phyloP scores from a whole-genome alignment of 2,888 invertebrate species.

The Julus scandinavius region DNA sequence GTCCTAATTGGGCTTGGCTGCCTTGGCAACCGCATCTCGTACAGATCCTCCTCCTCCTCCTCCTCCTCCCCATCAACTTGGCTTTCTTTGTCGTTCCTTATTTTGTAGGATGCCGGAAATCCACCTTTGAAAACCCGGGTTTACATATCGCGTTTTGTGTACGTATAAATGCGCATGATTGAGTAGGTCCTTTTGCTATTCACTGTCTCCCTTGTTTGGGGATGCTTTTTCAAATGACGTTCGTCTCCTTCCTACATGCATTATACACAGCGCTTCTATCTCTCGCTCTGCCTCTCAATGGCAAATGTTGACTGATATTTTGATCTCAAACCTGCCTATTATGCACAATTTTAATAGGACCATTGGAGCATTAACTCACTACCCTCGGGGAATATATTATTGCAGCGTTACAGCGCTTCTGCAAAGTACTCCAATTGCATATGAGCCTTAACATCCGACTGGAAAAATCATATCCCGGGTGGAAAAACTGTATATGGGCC shows the following conservation, averaged over 20 bases:
- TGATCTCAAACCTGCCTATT: constrained; percentile 45
- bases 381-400: not conserved
- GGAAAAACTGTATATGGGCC: too few species aligned
- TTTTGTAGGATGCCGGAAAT: constrained; percentile 41
- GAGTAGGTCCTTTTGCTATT: constrained; percentile 45
- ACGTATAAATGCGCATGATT: constrained; percentile 44
- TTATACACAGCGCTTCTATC: not conserved
- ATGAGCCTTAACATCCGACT: not conserved
- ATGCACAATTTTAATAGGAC: constrained; percentile 43
- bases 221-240: constrained; percentile 43
- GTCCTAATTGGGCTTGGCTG: constrained; percentile 48
- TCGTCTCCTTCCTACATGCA: constrained; percentile 30
- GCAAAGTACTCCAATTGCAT: not conserved
- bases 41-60: constrained; percentile 40
- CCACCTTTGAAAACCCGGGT: constrained; percentile 39
- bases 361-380: constrained; percentile 8
- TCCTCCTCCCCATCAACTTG: constrained; percentile 47
- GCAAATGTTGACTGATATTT: constrained; percentile 43
- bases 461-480: not conserved
- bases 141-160: constrained; percentile 45
- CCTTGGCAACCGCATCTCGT: constrained; percentile 46
- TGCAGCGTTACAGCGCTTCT: not conserved
- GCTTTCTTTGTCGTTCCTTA: constrained; percentile 45
- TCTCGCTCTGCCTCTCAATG: constrained; percentile 37
- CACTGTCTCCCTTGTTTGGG: constrained; percentile 10